Base-by-base conservation (phyloP, 92 coral and sea anemone genomes). In the Isaurus tuberculatus region DNA sequence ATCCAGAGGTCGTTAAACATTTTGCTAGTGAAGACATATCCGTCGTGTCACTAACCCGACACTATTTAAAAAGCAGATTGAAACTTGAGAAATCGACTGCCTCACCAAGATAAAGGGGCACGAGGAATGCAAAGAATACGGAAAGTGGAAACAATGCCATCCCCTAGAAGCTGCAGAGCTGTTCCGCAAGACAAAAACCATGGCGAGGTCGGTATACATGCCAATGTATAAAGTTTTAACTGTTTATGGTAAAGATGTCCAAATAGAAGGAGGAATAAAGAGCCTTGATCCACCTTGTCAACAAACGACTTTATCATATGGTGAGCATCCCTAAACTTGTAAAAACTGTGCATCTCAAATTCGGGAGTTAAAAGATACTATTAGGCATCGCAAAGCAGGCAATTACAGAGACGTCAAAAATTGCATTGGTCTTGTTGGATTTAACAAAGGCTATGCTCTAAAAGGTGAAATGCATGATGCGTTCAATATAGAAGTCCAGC, bases 371-470 rank as follows among this genome's bases (percentile, higher is more conserved):
- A 66, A 66, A 22, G 30, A 67, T 10, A 67, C 73, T 7, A 14
- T 10, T 27, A 29, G 36, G 70, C 36, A 64, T 27, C 36, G 36
- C 4, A 16, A 27, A 64, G 16, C 70, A 13, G 16, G 70, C 16
- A 25, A 28, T 63, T 63, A 27, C 69, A 25, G 17, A 13, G 25
- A 10, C 16, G 69, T 25, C 32, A 25, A 16, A 26, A 51, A 42
- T 63, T 25, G 78, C 37, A 55, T 81, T 66, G 86, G 86, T 23
- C 48, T 81, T n/a, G 57, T 67, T 32, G 86, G 86, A 31, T 67
- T 81, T 29, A 81, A 81, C 63, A 67, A 29, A 51, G 28, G 86
- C 29, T 81, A 68, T 42, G 86, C 86, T 13, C 69, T 27, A 63
- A 68, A 46, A 30, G 79, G 53, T 23, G 86, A 81, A 37, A 51